Evolutionary conservation across 2,888 invertebrate genomes (phyloP), one percentile per base, ranked within the genome.

Genomic region (Chymomyza procnemis): DNA sequence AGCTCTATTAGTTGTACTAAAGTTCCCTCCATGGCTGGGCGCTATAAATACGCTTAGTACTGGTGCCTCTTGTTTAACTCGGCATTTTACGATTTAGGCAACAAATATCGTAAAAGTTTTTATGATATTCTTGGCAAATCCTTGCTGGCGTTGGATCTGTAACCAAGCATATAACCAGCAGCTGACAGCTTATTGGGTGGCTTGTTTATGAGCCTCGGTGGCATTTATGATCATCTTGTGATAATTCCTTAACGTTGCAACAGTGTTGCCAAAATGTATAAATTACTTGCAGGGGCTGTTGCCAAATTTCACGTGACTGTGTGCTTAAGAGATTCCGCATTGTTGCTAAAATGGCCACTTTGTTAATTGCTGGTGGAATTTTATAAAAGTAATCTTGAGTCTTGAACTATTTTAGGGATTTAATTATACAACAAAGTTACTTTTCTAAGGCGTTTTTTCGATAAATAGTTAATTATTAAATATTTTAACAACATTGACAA

Each of bases 51-150:
- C 16, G 52, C 18, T 5, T 50, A 16, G 18, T 52, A 54, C 19
- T 26, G 34, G 5, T 41, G 66, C 47, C n/a, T n/a, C n/a, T 61
- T 58, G 67, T 71, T 74, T 66, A 69, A 57, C 46, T 70, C 79
- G 58, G 67, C 57, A 63, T 81, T 81, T 83, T 77, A 83, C 70
- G 83, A 81, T 73, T 73, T 78, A 67, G 3, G 34, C 67, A 72
- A 60, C 67, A 52, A 52, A 71, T 78, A 74, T 84, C 85, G 73
- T 81, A 78, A 74, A 84, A 79, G 76, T 73, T 78, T 57, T 47
- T 68, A 61, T 71, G 74, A 64, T 78, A 71, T 68, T 9, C 34
- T 81, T 81, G 78, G 78, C 81, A 78, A 83, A 85, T 85, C 81
- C 80, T 76, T 48, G 60, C 50, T 16, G 52, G 19, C 58, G n/a